Percentiles rank a stretch among this genome's conserved stretches.
These are phyloP conservation scores for Drosophila subsilvestris DNA, from an alignment of 2,888 invertebrate species.

Conservation along the genomic window DNA sequence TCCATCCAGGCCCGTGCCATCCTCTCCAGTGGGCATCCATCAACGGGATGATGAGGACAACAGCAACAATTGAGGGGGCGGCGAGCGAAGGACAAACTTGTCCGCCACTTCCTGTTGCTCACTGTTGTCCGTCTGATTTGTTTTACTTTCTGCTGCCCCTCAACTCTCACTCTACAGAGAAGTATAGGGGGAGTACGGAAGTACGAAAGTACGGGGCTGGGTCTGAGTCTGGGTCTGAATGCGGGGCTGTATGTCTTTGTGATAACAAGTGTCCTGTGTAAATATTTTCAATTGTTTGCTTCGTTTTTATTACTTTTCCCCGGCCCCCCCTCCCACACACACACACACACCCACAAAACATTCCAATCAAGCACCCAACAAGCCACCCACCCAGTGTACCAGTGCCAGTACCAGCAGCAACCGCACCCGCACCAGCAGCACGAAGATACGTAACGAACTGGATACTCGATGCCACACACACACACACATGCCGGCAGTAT, in stretches of 20 bases:
- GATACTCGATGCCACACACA: neutral
- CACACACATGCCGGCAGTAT: constrained; percentile 34
- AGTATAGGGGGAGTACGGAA: constrained; percentile 35
- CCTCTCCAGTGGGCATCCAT: constrained; percentile 21
- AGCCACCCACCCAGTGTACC: constrained; percentile 2
- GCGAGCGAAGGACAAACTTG: constrained; percentile 51
- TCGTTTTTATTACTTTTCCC: constrained; percentile 74
- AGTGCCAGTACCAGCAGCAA: neutral
- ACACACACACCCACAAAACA: constrained; percentile 22
- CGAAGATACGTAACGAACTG: constrained; percentile 20
- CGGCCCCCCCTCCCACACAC: constrained; percentile 8
- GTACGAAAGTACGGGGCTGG: neutral
- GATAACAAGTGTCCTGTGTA: constrained; percentile 80
- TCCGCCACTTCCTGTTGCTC: constrained; percentile 71
- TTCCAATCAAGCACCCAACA: neutral
- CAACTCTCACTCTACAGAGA: constrained; percentile 56
- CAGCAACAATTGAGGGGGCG: constrained; percentile 6
- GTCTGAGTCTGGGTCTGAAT: neutral
- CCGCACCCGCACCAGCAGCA: constrained; percentile 21
- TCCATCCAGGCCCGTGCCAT: neutral
- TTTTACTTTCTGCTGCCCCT: constrained; percentile 44
- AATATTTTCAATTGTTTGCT: constrained; percentile 78
- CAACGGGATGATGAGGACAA: constrained; percentile 21
- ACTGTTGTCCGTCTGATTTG: constrained; percentile 67
- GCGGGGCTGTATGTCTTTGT: constrained; percentile 52